phyloP scores from a whole-genome alignment of 1,140 invertebrate genomes.

The Caenorhabditis inopinata region DNA sequence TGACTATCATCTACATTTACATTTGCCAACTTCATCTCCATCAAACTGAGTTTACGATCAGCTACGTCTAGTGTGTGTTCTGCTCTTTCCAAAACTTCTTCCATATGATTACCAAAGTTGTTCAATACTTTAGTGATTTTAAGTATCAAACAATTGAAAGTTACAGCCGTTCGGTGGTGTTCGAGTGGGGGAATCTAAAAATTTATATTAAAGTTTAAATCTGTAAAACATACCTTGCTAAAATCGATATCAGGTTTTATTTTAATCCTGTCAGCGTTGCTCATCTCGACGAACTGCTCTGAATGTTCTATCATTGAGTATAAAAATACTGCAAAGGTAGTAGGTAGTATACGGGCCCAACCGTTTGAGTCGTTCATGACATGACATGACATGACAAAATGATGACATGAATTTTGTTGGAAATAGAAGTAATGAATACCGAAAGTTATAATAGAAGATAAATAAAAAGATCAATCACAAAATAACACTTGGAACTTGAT shows the following conservation, averaged over 20 bases:
- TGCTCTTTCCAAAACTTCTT: neutral
- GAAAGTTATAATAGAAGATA: too few relatives aligned
- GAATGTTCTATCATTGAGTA: too few relatives aligned
- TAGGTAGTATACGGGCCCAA: too few relatives aligned
- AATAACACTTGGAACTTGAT: neutral
- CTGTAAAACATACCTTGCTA: neutral
- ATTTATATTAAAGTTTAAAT: neutral
- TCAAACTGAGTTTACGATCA: neutral
- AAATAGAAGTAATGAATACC: too few relatives aligned
- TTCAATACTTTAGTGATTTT: neutral
- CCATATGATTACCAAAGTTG: neutral
- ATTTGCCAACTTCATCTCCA: neutral
- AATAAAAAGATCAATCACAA: neutral
- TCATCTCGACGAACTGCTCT: too few relatives aligned
- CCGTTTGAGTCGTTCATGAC: too few relatives aligned
- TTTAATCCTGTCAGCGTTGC: too few relatives aligned
- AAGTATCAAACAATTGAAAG: neutral
- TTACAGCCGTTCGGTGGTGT: neutral
- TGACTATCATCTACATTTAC: neutral
- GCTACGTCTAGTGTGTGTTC: neutral
- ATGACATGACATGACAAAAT: too few relatives aligned
- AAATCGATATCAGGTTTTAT: neutral
- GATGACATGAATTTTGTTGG: too few relatives aligned
- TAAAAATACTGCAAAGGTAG: too few relatives aligned
- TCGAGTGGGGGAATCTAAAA: neutral